Evolutionary conservation across 2,888 invertebrate species (phyloP).

Genomic region (Rutpela maculata): DNA sequence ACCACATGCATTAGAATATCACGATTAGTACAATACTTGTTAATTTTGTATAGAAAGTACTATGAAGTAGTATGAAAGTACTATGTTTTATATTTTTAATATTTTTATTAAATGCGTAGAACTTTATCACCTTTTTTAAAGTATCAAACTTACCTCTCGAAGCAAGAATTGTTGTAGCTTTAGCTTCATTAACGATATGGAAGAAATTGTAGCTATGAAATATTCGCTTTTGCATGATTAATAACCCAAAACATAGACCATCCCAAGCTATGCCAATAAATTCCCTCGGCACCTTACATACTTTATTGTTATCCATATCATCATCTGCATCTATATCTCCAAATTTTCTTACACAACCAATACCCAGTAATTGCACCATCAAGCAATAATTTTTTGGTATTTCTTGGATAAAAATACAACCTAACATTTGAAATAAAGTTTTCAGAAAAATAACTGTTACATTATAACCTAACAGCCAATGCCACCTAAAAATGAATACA

Average conservation of each 20-base stretch:
- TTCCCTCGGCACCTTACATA: conserved; percentile 84
- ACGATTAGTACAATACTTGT: no score
- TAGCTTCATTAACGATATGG: conserved; percentile 95
- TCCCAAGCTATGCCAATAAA: conserved; percentile 97
- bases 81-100: no score
- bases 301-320: conserved; percentile 48
- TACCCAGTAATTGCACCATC: conserved; percentile 90
- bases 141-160: conserved; percentile 79
- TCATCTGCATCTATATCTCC: conserved; percentile 68
- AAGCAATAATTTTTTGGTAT: conserved; percentile 79
- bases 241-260: conserved; percentile 93
- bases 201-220: conserved; percentile 98
- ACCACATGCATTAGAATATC: no score
- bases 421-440: conserved; percentile 91
- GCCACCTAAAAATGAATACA: conserved; percentile 82
- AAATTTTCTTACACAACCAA: conserved; percentile 90
- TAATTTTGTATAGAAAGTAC: no score
- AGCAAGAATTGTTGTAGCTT: conserved; percentile 95
- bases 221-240: conserved; percentile 92
- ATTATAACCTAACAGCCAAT: conserved; percentile 91
- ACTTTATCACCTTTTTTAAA: not conserved
- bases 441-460: conserved; percentile 92
- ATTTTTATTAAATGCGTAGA: no score
- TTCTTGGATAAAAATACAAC: conserved; percentile 87
- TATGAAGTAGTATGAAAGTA: no score